phyloP scores from a whole-genome alignment of 1,140 invertebrate species.

The Phymastichus coffea region DNA sequence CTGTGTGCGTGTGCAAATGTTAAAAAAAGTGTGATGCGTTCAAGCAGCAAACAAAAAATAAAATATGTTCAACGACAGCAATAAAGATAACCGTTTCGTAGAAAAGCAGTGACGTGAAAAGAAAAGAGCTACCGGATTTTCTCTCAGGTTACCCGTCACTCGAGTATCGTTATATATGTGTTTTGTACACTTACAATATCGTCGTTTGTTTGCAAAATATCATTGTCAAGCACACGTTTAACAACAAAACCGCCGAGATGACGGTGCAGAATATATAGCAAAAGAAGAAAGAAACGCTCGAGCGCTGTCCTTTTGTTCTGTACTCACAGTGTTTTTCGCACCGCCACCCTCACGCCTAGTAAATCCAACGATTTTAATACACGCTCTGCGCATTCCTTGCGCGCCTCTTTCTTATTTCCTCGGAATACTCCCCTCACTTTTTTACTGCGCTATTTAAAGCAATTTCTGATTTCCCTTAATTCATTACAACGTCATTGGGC shows the following conservation, averaged over 20 bases:
- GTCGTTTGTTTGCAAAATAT: too few relatives aligned
- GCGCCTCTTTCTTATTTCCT: background rate
- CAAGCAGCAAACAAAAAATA: too few relatives aligned
- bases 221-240: too few relatives aligned
- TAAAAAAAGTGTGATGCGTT: too few relatives aligned
- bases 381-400: constrained; percentile 51
- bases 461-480: constrained; percentile 58
- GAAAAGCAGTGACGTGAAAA: background rate
- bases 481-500: constrained; percentile 50
- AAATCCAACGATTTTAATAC: constrained; percentile 58
- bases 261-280: too few relatives aligned
- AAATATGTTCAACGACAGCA: constrained; percentile 11
- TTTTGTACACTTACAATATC: too few relatives aligned
- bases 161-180: too few relatives aligned
- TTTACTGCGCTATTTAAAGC: constrained; percentile 55
- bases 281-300: too few relatives aligned
- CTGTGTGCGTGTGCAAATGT: too few relatives aligned
- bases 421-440: constrained; percentile 41
- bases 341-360: constrained; percentile 34
- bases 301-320: too few relatives aligned
- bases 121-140: background rate
- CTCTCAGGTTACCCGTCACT: too few relatives aligned
- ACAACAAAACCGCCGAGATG: too few relatives aligned
- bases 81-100: constrained; percentile 23
- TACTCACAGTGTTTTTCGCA: background rate